phyloP scores from a whole-genome alignment of 2,113 vertebrate genomes.

The Zosterops hypoxanthus region DNA sequence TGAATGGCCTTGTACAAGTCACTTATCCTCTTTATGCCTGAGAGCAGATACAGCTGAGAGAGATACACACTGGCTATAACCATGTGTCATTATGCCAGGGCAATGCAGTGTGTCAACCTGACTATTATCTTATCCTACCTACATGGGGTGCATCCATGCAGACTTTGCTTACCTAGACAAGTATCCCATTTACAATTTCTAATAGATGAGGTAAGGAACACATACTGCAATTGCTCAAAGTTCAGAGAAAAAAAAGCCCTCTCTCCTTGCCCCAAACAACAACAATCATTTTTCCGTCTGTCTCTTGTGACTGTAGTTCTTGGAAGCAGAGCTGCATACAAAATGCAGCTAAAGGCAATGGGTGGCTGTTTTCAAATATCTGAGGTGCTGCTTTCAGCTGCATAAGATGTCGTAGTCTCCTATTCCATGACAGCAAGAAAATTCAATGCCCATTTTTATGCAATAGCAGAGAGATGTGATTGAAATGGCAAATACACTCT shows the following conservation, averaged over 20 bases:
- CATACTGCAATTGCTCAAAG: not conserved
- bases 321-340: not conserved
- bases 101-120: not conserved
- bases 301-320: not conserved
- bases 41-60: slow-evolving; percentile 15
- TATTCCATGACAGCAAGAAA: not conserved
- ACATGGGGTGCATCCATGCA: not conserved
- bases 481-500: not conserved
- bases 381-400: not conserved
- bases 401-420: not conserved
- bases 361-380: not conserved
- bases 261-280: not conserved
- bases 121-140: not conserved
- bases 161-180: slow-evolving; percentile 33
- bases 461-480: not conserved
- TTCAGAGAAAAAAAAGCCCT: not conserved
- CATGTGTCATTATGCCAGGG: slow-evolving; percentile 10
- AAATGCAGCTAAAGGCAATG: not conserved
- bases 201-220: not conserved
- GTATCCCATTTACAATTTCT: not conserved
- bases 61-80: not conserved
- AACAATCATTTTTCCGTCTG: not conserved
- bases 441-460: not conserved
- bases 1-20: slow-evolving; percentile 35
- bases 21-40: slow-evolving; percentile 33